Evolutionary conservation across 2,888 invertebrate species (phyloP).

Genomic region (Aporophyla lueneburgensis): DNA sequence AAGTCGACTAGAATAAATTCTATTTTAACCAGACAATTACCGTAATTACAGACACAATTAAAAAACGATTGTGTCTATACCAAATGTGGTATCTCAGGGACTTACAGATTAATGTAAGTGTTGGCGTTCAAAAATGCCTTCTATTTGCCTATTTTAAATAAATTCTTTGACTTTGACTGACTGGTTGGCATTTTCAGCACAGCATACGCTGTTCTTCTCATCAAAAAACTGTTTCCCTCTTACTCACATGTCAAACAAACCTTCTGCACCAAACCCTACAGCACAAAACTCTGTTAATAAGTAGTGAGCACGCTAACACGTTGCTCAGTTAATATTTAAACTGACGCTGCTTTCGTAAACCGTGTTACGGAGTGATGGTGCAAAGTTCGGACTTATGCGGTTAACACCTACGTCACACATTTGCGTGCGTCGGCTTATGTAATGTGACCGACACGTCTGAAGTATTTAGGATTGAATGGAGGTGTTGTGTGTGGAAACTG

Average conservation of each 20-base stretch:
- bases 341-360: constrained; percentile 32
- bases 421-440: not conserved
- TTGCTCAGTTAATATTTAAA: constrained; percentile 56
- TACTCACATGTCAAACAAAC: not conserved
- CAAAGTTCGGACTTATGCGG: constrained; percentile 47
- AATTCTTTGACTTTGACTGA: not conserved
- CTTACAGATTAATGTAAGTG: no score
- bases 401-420: constrained; percentile 28
- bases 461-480: not conserved
- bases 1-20: no score
- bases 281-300: constrained; percentile 44
- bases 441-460: constrained; percentile 1
- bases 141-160: no score
- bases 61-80: no score
- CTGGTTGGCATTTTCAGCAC: not conserved
- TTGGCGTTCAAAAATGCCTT: no score
- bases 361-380: constrained; percentile 44
- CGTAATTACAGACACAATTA: no score
- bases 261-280: constrained; percentile 18
- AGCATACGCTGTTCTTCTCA: not conserved
- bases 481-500: not conserved
- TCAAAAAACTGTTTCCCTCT: not conserved
- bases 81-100: no score
- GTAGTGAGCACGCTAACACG: constrained; percentile 51
- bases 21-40: no score